Conservation (phyloP, 2,113 vertebrate genomes). For the Meles meles region DNA sequence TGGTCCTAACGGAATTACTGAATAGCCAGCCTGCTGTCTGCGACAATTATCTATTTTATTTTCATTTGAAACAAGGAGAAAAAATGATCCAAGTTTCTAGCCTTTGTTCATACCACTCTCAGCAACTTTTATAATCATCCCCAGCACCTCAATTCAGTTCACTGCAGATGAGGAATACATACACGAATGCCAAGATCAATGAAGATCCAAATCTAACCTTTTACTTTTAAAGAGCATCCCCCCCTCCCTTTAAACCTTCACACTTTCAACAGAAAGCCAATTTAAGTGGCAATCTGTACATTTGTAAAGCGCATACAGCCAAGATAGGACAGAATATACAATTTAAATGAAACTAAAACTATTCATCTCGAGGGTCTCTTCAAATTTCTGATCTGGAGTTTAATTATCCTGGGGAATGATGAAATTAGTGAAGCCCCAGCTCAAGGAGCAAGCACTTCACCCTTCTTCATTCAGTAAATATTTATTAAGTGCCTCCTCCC, state of each 20-base stretch:
- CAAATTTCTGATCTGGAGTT: neutral
- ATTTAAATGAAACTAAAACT: neutral
- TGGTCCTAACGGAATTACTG: neutral
- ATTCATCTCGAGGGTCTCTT: neutral
- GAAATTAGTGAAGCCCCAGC: neutral
- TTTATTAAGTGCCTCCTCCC: neutral
- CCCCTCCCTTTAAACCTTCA: neutral
- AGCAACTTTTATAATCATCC: neutral
- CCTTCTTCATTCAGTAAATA: neutral
- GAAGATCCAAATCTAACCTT: neutral
- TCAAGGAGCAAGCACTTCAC: neutral
- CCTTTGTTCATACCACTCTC: neutral
- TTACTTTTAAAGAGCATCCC: neutral
- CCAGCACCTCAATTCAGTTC: neutral
- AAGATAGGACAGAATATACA: neutral
- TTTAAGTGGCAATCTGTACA: neutral
- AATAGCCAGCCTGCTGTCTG: neutral
- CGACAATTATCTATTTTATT: neutral
- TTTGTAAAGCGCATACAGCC: neutral
- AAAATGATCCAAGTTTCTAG: neutral
- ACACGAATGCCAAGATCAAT: neutral
- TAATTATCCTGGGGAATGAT: neutral
- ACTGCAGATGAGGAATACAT: neutral
- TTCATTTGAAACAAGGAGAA: neutral
- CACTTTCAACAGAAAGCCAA: neutral